Percentiles rank a stretch among this genome's conserved stretches.
Evolutionary conservation across 2,113 vertebrate species (phyloP).

Genomic region (Centropus unirufus): DNA sequence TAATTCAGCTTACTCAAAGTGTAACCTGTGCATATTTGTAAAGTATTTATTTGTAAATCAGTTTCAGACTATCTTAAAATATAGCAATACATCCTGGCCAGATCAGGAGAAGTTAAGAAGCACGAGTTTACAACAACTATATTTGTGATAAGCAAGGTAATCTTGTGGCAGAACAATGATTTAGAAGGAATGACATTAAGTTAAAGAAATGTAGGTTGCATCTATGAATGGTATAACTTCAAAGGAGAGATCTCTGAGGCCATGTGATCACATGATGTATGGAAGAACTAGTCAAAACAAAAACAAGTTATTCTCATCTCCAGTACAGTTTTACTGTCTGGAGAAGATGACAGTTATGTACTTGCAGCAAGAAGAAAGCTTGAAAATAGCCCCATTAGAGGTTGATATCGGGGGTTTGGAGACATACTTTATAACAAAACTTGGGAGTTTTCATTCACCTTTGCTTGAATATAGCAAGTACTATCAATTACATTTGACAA

Average conservation of each 20-base stretch:
- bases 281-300: neutral
- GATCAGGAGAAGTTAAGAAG: neutral
- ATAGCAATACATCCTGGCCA: neutral
- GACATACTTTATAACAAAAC: neutral
- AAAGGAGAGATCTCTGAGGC: neutral
- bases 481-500: neutral
- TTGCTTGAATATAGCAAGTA: neutral
- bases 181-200: neutral
- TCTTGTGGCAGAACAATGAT: neutral
- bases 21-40: neutral
- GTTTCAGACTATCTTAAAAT: neutral
- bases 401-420: fast-evolving
- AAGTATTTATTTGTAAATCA: neutral
- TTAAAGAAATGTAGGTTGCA: neutral
- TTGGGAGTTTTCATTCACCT: neutral
- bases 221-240: neutral
- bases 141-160: neutral
- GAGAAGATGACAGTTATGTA: neutral
- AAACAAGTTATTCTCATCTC: neutral
- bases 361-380: neutral
- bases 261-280: neutral
- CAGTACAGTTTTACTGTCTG: neutral
- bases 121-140: neutral
- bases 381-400: neutral
- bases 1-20: neutral